Evolutionary conservation across 2,113 vertebrate species (phyloP).

Genomic region (Dolichallabes microphthalmus): DNA sequence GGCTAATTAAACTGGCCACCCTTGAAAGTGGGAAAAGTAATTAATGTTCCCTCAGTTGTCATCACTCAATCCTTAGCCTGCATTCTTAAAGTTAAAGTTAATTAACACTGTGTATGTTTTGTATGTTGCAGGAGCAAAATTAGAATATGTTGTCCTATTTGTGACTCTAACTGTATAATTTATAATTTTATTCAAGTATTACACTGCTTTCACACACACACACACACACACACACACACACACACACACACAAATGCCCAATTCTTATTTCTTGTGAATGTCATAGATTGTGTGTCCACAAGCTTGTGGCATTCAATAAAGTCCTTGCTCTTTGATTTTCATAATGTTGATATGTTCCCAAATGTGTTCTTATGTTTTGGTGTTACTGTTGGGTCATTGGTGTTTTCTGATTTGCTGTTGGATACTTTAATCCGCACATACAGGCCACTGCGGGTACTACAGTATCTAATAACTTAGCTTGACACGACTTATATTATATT

Average conservation of each 20-base stretch:
- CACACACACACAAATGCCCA: neutral
- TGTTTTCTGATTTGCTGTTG: neutral
- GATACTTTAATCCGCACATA: neutral
- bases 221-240: no score
- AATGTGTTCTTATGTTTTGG: neutral
- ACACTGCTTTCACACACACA: neutral
- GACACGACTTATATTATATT: neutral
- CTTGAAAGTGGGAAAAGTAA: constrained; percentile 24
- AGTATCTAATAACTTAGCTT: neutral
- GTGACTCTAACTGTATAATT: neutral
- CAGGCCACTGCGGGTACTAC: neutral
- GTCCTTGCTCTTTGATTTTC: neutral
- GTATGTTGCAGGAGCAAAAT: neutral
- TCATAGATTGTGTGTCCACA: neutral
- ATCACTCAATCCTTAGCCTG: constrained; percentile 25
- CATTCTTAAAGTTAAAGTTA: neutral
- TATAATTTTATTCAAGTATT: neutral
- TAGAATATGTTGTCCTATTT: neutral
- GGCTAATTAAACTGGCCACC: constrained; percentile 39
- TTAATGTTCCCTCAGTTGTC: constrained; percentile 29
- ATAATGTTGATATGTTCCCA: neutral
- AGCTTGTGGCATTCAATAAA: neutral
- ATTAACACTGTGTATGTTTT: neutral
- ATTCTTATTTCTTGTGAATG: neutral
- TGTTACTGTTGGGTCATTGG: neutral